Conservation (phyloP, 2,113 vertebrate species). For the Oreotrochilus melanogaster region DNA sequence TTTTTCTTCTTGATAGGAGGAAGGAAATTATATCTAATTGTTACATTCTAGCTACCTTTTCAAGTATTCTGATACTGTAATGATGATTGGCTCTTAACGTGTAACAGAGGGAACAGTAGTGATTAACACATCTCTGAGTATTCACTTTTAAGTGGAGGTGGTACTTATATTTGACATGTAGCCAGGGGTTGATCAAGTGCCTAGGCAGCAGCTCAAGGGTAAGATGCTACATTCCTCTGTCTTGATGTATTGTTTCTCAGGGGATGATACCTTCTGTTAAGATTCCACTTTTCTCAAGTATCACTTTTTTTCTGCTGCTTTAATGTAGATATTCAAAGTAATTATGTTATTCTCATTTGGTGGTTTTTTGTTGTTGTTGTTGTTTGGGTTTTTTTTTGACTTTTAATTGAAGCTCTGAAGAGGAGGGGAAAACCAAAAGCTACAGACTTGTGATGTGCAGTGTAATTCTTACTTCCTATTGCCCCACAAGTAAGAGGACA, state of each 20-base stretch:
- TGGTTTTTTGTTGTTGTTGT: background rate
- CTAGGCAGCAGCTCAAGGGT: background rate
- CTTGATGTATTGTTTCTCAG: background rate
- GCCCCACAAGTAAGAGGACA: background rate
- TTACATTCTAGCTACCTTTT: background rate
- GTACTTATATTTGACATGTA: background rate
- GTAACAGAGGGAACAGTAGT: rapidly evolving
- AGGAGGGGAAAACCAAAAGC: rapidly evolving
- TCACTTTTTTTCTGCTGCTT: background rate
- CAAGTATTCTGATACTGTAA: background rate
- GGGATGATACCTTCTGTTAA: background rate
- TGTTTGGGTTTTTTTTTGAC: background rate
- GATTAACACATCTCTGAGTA: background rate
- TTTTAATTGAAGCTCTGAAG: background rate
- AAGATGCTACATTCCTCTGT: background rate
- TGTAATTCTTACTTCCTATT: background rate
- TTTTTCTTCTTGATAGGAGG: background rate
- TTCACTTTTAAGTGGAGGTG: background rate
- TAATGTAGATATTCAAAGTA: background rate
- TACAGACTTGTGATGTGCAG: rapidly evolving
- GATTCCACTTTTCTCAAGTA: background rate
- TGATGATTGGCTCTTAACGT: background rate
- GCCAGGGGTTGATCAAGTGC: background rate
- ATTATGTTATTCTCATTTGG: background rate
- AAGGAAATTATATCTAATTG: background rate